Base-by-base conservation (phyloP, 2,888 invertebrate genomes). In the Ferdinandea cuprea region DNA sequence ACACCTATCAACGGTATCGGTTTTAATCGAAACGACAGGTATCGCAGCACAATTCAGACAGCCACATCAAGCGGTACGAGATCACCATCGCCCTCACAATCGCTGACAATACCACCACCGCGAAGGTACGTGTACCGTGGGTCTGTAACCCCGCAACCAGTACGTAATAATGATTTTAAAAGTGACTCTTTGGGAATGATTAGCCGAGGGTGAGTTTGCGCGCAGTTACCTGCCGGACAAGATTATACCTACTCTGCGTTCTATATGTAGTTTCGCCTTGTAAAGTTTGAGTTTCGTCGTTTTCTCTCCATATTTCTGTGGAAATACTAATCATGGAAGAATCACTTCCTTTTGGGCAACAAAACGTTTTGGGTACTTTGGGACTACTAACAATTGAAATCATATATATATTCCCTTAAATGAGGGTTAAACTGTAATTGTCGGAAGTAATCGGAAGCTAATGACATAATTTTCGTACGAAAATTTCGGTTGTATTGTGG, bases 141-240 rank as follows among this genome's bases (percentile, higher is more conserved):
- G 37, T 92, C 93, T 61, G 89, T 93, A 73, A 93, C 93, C 56
- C 93, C 93, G 19, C 91, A 93, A 76, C 92, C 93, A 48, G 92
- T 92, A 35, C 91, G 93, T 81, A 92, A 92, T 87, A 85, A 85
- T 76, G 85, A 63, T 86, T 80, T 84, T 86, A 88, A 87, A 87
- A 86, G 79, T 84, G 85, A 85, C 63, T 44, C 83, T 56, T 73
- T 83, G 72, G 78, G 83, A 56, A 83, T 78, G 83, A 87, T 91
- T 92, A 54, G 88, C 84, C 89, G 91, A 72, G 92, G 92, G 87
- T 86, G 74, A 91, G 83, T 92, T 46, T 44, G 48, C 65, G 61
- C 56, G 28, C 13, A 28, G 30, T 42, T 76, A 21, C 7, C 32
- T 56, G 42, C 40, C 9, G 44, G 44, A 8, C 48, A 66, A 42